Evolutionary conservation across 2,888 invertebrate genomes (phyloP).

Genomic region (Desoria tigrina): DNA sequence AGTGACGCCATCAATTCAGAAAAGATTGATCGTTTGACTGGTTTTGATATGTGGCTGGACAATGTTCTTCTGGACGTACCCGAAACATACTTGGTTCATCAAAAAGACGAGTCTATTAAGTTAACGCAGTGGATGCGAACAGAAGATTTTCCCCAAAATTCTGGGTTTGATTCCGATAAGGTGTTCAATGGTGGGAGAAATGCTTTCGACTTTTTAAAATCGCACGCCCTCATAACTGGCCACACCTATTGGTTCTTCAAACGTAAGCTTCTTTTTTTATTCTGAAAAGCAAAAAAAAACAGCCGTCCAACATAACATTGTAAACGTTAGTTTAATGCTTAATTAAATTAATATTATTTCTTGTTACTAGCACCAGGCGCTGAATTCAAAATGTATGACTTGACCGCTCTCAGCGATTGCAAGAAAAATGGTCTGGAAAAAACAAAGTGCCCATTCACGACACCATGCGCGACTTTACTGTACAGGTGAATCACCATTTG

Average conservation of each 20-base stretch:
- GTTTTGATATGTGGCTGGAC: slow-evolving; percentile 30
- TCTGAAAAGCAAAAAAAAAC: too few species aligned
- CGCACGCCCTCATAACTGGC: slow-evolving; percentile 16
- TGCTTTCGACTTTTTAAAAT: neutral
- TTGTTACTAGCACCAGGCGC: neutral
- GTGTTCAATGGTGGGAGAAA: neutral
- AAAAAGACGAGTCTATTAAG: slow-evolving; percentile 7
- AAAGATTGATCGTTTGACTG: neutral
- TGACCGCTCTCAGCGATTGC: neutral
- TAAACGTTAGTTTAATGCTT: neutral
- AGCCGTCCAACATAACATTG: neutral
- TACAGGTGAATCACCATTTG: too few species aligned
- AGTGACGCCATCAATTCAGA: neutral
- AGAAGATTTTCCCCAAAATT: slow-evolving; percentile 9
- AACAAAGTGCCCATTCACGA: too few species aligned
- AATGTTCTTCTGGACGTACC: slow-evolving; percentile 17
- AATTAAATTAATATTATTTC: neutral
- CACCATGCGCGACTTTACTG: too few species aligned
- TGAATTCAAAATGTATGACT: neutral
- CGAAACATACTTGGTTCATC: slow-evolving; percentile 8
- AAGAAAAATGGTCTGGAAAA: too few species aligned
- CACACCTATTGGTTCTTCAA: slow-evolving; percentile 30
- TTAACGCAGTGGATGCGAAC: slow-evolving; percentile 22
- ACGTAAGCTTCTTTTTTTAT: slow-evolving; percentile 16
- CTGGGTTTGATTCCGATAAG: slow-evolving; percentile 9